A percentile compares a stretch with the other conserved stretches of the same genome.
These are phyloP conservation scores for Centruroides vittatus DNA, from an alignment of 1,140 invertebrate genomes.

Conservation along the genomic window DNA sequence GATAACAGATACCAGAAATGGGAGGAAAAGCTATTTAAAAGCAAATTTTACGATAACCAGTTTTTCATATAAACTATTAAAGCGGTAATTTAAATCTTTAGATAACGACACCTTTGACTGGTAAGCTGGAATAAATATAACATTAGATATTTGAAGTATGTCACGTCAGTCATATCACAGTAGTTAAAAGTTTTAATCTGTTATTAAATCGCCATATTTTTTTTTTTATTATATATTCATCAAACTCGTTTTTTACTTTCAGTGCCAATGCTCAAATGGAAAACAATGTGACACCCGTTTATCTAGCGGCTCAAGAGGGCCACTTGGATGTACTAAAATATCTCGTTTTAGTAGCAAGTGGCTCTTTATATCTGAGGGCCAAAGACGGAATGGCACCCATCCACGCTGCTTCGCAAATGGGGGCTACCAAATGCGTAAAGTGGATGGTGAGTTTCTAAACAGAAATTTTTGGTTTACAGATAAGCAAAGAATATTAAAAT, in stretches of 20 bases:
- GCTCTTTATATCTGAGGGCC: constrained; percentile 55
- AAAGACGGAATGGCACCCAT: constrained; percentile 77
- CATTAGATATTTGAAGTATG: no score
- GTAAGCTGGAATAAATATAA: no score
- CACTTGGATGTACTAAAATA: constrained; percentile 69
- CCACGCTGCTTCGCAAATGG: constrained; percentile 74
- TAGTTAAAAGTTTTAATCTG: no score
- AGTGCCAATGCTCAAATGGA: constrained; percentile 78
- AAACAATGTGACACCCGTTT: constrained; percentile 77
- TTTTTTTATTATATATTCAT: no score
- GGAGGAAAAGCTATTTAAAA: no score
- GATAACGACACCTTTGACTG: no score
- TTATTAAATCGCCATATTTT: no score
- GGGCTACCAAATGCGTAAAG: constrained; percentile 65
- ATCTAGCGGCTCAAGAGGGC: constrained; percentile 71
- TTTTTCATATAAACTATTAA: no score
- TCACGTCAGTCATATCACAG: no score
- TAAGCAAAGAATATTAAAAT: constrained; percentile 13
- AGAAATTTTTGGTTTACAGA: constrained; percentile 23
- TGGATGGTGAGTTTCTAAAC: constrained; percentile 55
- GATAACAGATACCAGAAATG: no score
- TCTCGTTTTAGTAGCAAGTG: constrained; percentile 60
- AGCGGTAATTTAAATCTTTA: no score
- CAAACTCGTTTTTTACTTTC: background rate
- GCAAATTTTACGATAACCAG: no score